Percentiles rank a stretch among this genome's conserved stretches.
Conservation (phyloP, 2,797 vertebrate genomes). For the Cyprinella venusta region DNA sequence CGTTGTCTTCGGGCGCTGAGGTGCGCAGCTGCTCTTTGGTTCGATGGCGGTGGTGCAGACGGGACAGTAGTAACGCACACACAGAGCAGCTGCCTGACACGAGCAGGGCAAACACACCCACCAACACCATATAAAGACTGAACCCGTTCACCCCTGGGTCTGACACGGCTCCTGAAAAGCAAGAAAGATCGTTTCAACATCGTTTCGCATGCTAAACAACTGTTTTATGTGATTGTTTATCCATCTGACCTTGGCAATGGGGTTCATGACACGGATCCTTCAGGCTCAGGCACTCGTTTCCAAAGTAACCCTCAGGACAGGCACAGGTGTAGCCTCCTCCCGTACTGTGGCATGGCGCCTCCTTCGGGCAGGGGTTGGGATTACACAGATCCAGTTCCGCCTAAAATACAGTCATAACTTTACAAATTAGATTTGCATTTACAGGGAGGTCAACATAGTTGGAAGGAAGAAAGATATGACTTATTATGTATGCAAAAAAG, state of each 20-base stretch:
- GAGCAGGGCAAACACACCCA: constrained; percentile 71
- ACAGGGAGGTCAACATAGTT: neutral
- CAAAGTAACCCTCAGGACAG: constrained; percentile 79
- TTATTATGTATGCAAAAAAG: neutral
- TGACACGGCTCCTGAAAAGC: constrained; percentile 67
- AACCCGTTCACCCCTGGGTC: constrained; percentile 64
- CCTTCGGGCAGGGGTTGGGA: constrained; percentile 81
- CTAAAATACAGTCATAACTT: constrained; percentile 62
- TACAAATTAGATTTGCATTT: neutral
- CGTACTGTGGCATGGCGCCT: constrained; percentile 69
- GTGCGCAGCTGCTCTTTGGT: constrained; percentile 69
- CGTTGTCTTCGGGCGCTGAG: constrained; percentile 61
- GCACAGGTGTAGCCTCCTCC: constrained; percentile 74
- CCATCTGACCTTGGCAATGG: constrained; percentile 75
- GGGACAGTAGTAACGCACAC: constrained; percentile 73
- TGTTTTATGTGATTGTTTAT: neutral
- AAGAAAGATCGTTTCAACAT: neutral
- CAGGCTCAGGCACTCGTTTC: constrained; percentile 73
- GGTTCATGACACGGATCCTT: constrained; percentile 74
- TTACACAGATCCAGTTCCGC: constrained; percentile 72
- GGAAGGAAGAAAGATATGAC: neutral
- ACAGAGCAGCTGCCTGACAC: constrained; percentile 67
- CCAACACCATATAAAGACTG: constrained; percentile 76
- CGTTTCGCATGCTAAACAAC: neutral
- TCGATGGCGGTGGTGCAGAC: constrained; percentile 70